phyloP scores from a whole-genome alignment of 2,113 vertebrate species.

The Poecilia latipinna region DNA sequence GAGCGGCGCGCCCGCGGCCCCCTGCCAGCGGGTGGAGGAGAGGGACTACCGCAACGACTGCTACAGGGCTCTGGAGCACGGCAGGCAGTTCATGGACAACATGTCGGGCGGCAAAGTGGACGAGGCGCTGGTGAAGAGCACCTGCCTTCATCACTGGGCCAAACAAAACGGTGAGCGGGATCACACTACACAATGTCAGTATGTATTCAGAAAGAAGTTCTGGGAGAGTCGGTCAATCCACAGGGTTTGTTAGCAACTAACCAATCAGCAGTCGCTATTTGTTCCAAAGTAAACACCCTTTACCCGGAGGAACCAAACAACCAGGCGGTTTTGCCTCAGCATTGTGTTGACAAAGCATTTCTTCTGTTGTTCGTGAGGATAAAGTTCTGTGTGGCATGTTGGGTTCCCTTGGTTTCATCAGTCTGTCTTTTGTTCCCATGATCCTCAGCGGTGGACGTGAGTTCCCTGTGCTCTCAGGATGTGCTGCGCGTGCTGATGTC shows the following conservation, averaged over 20 bases:
- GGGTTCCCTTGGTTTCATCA: background rate
- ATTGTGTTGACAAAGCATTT: too few species aligned
- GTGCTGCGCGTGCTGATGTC: conserved; percentile 95
- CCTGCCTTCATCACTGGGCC: conserved; percentile 95
- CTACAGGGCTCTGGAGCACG: conserved; percentile 96
- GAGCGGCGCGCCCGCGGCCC: conserved; percentile 70
- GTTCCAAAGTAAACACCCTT: too few species aligned
- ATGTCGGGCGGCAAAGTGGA: conserved; percentile 99
- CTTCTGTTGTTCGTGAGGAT: too few species aligned
- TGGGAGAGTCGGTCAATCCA: too few species aligned
- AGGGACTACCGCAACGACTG: conserved; percentile 95
- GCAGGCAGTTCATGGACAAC: conserved; percentile 99
- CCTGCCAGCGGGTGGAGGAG: conserved; percentile 90
- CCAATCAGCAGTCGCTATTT: too few species aligned
- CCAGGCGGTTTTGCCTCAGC: too few species aligned
- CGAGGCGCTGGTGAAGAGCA: conserved; percentile 94
- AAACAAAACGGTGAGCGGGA: conserved; percentile 89
- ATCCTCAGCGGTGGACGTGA: conserved; percentile 88
- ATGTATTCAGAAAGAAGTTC: too few species aligned
- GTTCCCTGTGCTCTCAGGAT: conserved; percentile 96
- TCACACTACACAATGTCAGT: too few species aligned
- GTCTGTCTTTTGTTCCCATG: background rate
- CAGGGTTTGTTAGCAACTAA: too few species aligned
- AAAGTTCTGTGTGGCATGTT: too few species aligned
- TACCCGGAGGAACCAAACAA: too few species aligned